Conservation (phyloP, 2,888 invertebrate species). For the Calephelis perditalis region DNA sequence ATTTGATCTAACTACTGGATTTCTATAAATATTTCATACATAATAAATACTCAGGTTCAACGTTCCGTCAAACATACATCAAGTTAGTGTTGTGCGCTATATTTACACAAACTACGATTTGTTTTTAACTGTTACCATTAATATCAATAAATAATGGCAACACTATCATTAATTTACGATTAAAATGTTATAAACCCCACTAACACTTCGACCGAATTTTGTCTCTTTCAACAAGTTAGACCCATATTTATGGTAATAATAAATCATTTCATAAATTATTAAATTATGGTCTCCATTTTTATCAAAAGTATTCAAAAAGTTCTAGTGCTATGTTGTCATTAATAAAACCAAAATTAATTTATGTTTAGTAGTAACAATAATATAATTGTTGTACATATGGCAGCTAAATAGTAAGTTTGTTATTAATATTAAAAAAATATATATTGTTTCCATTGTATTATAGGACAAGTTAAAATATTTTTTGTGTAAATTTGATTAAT, state of each 20-base stretch:
- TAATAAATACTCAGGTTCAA: no score
- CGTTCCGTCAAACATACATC: no score
- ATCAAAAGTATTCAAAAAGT: neutral
- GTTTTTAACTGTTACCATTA: conserved; percentile 27
- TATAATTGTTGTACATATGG: conserved; percentile 51
- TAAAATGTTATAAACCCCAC: no score
- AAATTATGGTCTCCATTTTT: neutral
- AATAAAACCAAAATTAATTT: conserved; percentile 40
- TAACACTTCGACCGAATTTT: no score
- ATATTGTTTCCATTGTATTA: conserved; percentile 23
- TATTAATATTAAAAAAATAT: conserved; percentile 34
- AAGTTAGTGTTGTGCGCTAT: neutral
- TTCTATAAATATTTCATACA: no score
- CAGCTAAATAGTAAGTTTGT: conserved; percentile 47
- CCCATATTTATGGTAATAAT: no score
- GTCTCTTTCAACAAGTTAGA: no score
- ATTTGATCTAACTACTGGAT: no score
- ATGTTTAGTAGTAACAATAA: conserved; percentile 18
- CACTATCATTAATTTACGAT: neutral
- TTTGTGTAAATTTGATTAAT: conserved; percentile 14
- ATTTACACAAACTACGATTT: neutral
- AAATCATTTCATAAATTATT: neutral
- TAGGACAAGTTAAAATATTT: conserved; percentile 14
- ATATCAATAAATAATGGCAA: conserved; percentile 14
- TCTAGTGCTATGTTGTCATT: conserved; percentile 18